Base-by-base conservation (phyloP, 2,888 invertebrate genomes). In the Cheilosia urbana region DNA sequence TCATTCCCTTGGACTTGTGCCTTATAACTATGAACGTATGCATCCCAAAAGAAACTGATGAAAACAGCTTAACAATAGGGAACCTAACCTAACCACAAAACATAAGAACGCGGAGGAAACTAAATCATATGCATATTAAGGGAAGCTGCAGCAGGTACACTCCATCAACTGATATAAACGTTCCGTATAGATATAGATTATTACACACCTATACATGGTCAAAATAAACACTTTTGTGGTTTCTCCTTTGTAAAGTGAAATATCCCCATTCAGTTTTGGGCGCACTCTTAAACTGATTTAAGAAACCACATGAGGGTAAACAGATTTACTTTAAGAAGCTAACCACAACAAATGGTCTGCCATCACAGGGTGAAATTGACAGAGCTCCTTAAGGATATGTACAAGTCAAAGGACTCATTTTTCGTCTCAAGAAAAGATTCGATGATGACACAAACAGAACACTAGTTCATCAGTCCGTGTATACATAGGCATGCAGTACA, bases 381-480 rank as follows among this genome's bases (percentile, higher is more conserved):
- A 69, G n/a, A 63, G 73, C 69, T 79, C 73, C 72, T 58, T 47
- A 45, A 66, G 60, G 82, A 82, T 66, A 78, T 55, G 68, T 68
- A 51, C 34, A 9, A 73, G 84, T 79, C 79, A 84, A 79, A 71
- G 69, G 60, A 79, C 84, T 53, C 69, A 83, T 78, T 83, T 83
- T 79, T 84, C 55, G 24, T 79, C 19, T 19, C n/a, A 49, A 34
- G 55, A 55, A 66, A 68, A 65, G 69, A 63, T 60, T 79, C 75
- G 49, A 71, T 62, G 71, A 76, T 85, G 85, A 85, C 85, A 85
- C 51, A 76, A 85, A 80, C 85, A 85, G 80, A 85, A 76, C 49
- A 71, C 45, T 69, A 81, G 81, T 69, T 69, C 66, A 79, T 84
- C 75, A 84, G 79, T 60, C 47, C 47, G 9, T 49, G 27, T 13